Percentiles rank a stretch among this genome's conserved stretches.
Evolutionary conservation across 2,113 vertebrate genomes (phyloP).

Genomic region (Ameiurus melas): DNA sequence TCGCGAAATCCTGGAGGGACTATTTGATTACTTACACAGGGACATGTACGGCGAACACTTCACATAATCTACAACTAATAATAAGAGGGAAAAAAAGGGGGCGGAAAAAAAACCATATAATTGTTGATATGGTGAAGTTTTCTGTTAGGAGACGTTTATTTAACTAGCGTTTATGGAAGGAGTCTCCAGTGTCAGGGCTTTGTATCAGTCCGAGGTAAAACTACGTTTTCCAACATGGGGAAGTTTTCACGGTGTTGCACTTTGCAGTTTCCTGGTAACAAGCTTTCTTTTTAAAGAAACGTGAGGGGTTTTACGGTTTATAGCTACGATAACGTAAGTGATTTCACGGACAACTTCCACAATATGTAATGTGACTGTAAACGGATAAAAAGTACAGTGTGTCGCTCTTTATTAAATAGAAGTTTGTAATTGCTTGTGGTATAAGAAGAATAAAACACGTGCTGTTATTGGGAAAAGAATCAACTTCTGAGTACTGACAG

Average conservation of each 20-base stretch:
- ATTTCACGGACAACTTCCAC: neutral
- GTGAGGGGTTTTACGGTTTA: neutral
- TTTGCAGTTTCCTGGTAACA: neutral
- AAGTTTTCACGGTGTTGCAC: neutral
- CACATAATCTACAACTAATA: neutral
- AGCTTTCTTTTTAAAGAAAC: neutral
- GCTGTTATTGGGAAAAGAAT: neutral
- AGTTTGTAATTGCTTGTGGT: neutral
- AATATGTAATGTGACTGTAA: neutral
- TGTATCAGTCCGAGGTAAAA: neutral
- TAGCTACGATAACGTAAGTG: neutral
- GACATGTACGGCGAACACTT: neutral
- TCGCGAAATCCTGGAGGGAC: no score
- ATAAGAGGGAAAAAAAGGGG: neutral
- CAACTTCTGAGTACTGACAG: neutral
- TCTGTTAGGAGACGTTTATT: neutral
- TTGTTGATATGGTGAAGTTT: neutral
- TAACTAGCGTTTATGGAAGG: neutral
- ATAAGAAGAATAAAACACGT: neutral
- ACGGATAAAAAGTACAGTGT: neutral
- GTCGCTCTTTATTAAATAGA: neutral
- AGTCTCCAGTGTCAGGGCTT: neutral
- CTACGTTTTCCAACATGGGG: neutral
- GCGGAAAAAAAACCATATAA: neutral
- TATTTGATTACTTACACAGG: neutral